Base-by-base conservation (phyloP, 2,113 vertebrate species). In the Aplodontia rufa region DNA sequence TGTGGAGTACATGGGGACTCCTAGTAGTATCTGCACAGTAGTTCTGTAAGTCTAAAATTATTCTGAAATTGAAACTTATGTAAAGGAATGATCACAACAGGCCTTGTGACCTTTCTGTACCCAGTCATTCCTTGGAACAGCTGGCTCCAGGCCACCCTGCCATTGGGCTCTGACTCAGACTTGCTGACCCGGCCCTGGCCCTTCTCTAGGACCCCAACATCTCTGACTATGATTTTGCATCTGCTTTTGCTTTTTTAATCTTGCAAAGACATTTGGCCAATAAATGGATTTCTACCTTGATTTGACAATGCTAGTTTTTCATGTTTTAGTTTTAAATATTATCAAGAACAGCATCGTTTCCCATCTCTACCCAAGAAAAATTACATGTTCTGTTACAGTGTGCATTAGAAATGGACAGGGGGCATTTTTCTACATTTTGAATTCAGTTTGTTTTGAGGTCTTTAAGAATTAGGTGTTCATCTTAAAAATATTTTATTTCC, bases 371-470 rank as follows among this genome's bases (percentile, higher is more conserved):
- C 40, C 16, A 74, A 22, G 60, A 28, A 14, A n/a, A 6, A 72
- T 47, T 20, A 3, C 2, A 5, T 22, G 3, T 84, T 32, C 30
- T 47, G 8, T 40, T 6, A 19, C 2, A 55, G 3, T 3, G 3
- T 30, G 28, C n/a, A 26, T 58, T 28, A 42, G 45, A 68, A 55
- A 9, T 32, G 8, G n/a, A 35, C 22, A 5, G 22, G 24, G 35
- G 49, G 40, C 81, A 30, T 71, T 64, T 62, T 40, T 26, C 37
- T 62, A 40, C 13, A 49, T 40, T 42, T 72, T 58, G n/a, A 12
- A 22, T 30, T 78, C 35, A 32, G 1, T 45, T 69, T 53, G 11
- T 64, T 45, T 55, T 55, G 8, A 60, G 71, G 45, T 83, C 84
- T 68, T 53, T 42, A 60, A 82, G 8, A 11, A 28, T 37, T 42